Base-by-base conservation (phyloP, 2,888 invertebrate genomes). In the Cerastoderma edule region DNA sequence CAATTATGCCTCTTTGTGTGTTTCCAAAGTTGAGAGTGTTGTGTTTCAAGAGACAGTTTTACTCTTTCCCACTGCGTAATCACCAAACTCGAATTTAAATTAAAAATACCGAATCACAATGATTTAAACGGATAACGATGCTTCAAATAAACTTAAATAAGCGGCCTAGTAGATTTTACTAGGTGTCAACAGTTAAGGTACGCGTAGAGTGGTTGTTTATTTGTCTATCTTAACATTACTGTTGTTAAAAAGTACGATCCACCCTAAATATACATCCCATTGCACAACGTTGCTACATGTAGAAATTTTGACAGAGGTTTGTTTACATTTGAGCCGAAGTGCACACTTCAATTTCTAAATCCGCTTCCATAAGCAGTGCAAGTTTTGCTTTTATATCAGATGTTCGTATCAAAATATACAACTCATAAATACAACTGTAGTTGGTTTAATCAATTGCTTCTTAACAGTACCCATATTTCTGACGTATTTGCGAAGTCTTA, bases 281-380 rank as follows among this genome's bases (percentile, higher is more conserved):
- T 60, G 32, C 60, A 60, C 60, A 35, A 60, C 39, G 39, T 60
- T 60, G 60, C 60, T 60, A 60, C 60, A 60, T 35, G 60, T 57
- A n/a, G n/a, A n/a, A n/a, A n/a, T n/a, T n/a, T 32, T 30, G 16
- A 32, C 30, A 32, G 24, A 13, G 10, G 32, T 60, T 35, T 60
- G 35, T 60, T 35, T 35, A 60, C 60, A 22, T 24, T 22, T 4
- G 0, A 22, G 19, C 22, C 16, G 39, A 39, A 16, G 39, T 8
- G 10, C 39, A 39, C 39, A 39, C 16, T 10, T 39, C 39, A 8
- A 16, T 39, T 39, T 39, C 39, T 39, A 39, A 16, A 16, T 10
- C 39, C 39, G 16, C 39, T 10, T 16, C 10, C 8, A 39, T 8
- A 16, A 39, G 16, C 39, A 39, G 10, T 10, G 39, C 16, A 16